Evolutionary conservation across 2,888 invertebrate species (phyloP), one percentile per base, ranked within the genome.

Genomic region (Actias luna): DNA sequence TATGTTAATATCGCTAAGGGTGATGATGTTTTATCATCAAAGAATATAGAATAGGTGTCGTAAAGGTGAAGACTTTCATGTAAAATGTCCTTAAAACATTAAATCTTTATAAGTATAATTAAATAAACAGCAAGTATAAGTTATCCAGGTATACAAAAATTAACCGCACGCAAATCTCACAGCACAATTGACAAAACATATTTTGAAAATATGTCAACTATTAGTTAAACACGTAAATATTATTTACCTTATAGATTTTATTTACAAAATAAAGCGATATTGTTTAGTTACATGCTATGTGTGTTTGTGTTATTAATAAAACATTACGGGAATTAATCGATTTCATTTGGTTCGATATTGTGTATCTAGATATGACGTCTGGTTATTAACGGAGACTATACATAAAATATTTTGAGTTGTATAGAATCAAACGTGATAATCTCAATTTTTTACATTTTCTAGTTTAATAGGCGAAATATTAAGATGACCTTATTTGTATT

Each of bases 171-270:
- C 73, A 67, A 69, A 72, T 76, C 74, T 92, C 92, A 92, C 90
- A 91, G 90, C 89, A 90, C 92, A 92, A 92, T 92, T 91, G 92
- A 92, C 88, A 92, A 91, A 92, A 91, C 89, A 91, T 90, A 92
- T 91, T 91, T 92, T 91, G 86, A 84, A 92, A 91, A 92, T 91
- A 92, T 92, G 90, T 89, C 84, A 75, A 69, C 73, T 85, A 88
- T 85, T 84, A 88, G 79, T 90, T 62, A 90, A 90, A 90, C 87
- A 89, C 85, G 86, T 89, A 89, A 87, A 88, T 87, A 87, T 55
- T 12, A 55, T 55, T 55, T 88, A 89, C 86, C 91, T 91, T 91
- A 92, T 73, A 87, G 79, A 86, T 84, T 89, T 84, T 92, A 92
- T 92, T 85, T 92, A 92, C 91, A 92, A 90, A 90, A 89, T 88